A percentile compares a stretch with the other conserved stretches of the same genome.
phyloP scores from a whole-genome alignment of 2,888 invertebrate genomes.

The Himalopsyche kuldschensis region DNA sequence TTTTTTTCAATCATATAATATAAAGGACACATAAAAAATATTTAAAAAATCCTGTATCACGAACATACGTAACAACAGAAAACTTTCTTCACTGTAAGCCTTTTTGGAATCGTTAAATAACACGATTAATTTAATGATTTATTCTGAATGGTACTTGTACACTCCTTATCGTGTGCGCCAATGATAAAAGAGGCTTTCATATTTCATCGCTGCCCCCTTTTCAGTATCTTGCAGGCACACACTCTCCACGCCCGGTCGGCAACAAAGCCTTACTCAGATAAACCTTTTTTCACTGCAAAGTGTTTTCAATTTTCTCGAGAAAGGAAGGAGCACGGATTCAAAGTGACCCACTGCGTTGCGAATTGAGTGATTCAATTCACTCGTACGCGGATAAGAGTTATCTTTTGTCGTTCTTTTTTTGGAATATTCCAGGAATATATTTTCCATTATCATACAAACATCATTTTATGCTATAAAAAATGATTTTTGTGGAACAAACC shows the following conservation, averaged over 20 bases:
- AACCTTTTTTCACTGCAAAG: background rate
- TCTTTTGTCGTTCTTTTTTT: background rate
- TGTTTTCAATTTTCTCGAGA: background rate
- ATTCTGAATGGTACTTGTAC: too few species aligned
- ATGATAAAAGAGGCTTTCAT: background rate
- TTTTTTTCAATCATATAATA: too few species aligned
- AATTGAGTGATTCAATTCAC: background rate
- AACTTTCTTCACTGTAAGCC: too few species aligned
- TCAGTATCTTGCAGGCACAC: constrained; percentile 2
- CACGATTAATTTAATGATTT: too few species aligned
- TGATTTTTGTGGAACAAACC: too few species aligned
- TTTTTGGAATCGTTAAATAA: too few species aligned
- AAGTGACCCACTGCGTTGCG: background rate
- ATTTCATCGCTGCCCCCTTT: background rate
- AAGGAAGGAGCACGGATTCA: background rate
- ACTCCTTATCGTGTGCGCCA: background rate
- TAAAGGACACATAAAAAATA: too few species aligned
- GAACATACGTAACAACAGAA: too few species aligned
- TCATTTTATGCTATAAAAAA: too few species aligned
- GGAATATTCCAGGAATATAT: background rate
- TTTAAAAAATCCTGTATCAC: too few species aligned
- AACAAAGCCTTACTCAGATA: background rate
- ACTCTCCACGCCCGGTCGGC: background rate
- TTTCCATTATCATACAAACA: background rate
- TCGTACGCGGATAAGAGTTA: background rate